These are phyloP conservation scores for Tonatia bakeri DNA, from an alignment of 2,113 vertebrate species.

Conservation along the genomic window DNA sequence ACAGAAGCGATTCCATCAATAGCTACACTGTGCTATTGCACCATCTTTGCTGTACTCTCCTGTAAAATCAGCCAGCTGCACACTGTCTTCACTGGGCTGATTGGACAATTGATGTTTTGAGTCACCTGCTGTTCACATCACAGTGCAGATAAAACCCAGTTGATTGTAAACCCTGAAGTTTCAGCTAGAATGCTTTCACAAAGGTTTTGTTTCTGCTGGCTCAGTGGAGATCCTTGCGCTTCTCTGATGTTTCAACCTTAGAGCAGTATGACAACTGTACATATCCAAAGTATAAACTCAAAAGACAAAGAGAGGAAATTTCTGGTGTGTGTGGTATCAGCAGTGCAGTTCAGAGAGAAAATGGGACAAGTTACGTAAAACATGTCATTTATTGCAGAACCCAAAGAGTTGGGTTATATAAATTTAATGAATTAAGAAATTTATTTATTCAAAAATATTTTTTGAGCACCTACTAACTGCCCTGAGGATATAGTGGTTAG, in stretches of 20 bases:
- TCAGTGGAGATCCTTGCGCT: background rate
- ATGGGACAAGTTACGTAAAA: background rate
- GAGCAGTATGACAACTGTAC: background rate
- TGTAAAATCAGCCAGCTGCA: background rate
- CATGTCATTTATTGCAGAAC: background rate
- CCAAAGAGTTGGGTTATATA: background rate
- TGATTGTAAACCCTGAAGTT: background rate
- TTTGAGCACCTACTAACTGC: slow-evolving; percentile 64
- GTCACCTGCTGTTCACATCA: background rate
- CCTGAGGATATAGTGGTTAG: background rate
- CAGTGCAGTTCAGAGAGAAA: background rate
- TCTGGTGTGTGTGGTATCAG: background rate
- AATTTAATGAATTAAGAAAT: background rate
- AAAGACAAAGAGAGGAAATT: background rate
- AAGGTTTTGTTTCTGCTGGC: background rate
- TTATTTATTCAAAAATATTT: background rate
- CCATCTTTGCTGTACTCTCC: background rate
- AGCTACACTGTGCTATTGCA: background rate
- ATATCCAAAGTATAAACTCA: background rate
- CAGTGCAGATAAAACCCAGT: background rate
- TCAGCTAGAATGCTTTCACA: background rate
- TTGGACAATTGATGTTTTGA: background rate
- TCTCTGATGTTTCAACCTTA: background rate
- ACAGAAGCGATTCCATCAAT: background rate
- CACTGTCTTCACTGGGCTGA: background rate